Base-by-base conservation (phyloP, 2,797 vertebrate species). In the Bufotes viridis region DNA sequence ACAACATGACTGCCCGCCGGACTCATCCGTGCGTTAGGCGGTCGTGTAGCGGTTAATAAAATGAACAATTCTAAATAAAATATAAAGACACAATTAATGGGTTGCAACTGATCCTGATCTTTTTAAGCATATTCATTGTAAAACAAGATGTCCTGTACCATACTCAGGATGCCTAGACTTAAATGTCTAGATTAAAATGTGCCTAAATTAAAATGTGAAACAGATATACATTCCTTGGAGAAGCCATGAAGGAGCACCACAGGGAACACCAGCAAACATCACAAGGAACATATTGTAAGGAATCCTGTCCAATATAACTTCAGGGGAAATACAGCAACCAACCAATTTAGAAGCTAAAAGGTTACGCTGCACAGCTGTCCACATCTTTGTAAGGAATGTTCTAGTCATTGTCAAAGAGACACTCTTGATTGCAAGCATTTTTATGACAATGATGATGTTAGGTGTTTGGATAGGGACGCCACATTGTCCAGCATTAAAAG, bases 181-280 rank as follows among this genome's bases (percentile, higher is more conserved):
- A 85, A 89, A n/a, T n/a, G n/a, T n/a, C n/a, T n/a, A n/a, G n/a
- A n/a, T n/a, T n/a, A n/a, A n/a, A n/a, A n/a, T n/a, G n/a, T n/a
- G n/a, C n/a, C n/a, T n/a, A 82, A 79, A 89, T 86, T 89, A 86
- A 78, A 89, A 85, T 86, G 79, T 34, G 57, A 85, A 89, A 76
- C n/a, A 83, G 87, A 86, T 89, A 81, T 89, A 86, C 86, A 89
- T 89, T 89, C 84, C 72, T 81, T 4, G 57, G 79, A 88, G 53
- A 88, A 81, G 49, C n/a, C 53, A 85, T 81, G 67, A 82, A 82
- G 70, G 49, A 76, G n/a, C 83, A 86, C 88, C 60, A 49, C 84
- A 86, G 84, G 84, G 65, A 76, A 14, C 49, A 15, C 49, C n/a
- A 49, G 55, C 67, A n/a, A 14, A 55, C 69, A 81, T 86, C 83